Percentiles rank a stretch among this genome's conserved stretches.
Evolutionary conservation across 2,797 vertebrate species (phyloP).

Genomic region (Anas acuta): DNA sequence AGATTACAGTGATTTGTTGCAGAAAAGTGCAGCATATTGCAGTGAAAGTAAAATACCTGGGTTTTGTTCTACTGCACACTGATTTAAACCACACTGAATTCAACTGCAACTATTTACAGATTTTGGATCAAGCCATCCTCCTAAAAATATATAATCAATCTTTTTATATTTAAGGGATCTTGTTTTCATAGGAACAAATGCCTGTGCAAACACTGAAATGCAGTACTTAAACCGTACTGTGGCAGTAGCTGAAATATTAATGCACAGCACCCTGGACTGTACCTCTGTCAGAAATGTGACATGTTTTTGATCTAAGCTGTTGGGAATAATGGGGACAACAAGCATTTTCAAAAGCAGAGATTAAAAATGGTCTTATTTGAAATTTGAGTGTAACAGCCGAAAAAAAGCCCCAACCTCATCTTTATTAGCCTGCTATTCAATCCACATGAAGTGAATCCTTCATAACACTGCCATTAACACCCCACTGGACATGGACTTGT

Average conservation of each 20-base stretch:
- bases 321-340: constrained; percentile 38
- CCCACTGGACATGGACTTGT: constrained; percentile 3
- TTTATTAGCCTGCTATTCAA: constrained; percentile 51
- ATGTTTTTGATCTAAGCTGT: constrained; percentile 41
- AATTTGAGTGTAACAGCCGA: constrained; percentile 46
- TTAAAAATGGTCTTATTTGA: constrained; percentile 55
- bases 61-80: neutral
- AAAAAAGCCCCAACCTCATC: constrained; percentile 30
- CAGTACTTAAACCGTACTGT: neutral
- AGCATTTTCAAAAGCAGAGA: constrained; percentile 44
- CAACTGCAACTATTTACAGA: neutral
- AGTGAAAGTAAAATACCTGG: constrained; percentile 32
- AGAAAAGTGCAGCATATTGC: constrained; percentile 1
- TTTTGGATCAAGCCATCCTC: neutral
- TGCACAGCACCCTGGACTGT: neutral
- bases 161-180: neutral
- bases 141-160: neutral
- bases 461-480: constrained; percentile 53
- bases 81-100: neutral
- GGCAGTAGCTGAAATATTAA: constrained; percentile 15
- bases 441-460: constrained; percentile 33
- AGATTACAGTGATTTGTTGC: constrained; percentile 7
- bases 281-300: constrained; percentile 14
- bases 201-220: neutral
- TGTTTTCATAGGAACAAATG: neutral